Base-by-base conservation (phyloP, 2,113 vertebrate species). In the Corydoras maculifer region DNA sequence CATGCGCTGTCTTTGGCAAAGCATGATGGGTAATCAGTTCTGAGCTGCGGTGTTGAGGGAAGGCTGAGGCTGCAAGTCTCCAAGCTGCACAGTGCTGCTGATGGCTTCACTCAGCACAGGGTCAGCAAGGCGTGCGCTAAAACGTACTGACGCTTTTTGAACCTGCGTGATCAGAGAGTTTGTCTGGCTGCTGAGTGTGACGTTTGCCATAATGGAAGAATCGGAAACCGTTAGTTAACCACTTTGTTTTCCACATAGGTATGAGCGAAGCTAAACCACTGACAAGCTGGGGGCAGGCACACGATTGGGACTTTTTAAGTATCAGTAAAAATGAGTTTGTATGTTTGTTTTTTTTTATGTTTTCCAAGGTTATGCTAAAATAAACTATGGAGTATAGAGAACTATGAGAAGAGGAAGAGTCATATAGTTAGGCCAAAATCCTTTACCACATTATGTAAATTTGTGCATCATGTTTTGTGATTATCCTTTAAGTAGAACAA, bases 1-100 rank as follows among this genome's bases (percentile, higher is more conserved):
- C 18, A 25, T 51, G 35, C 57, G 31, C 25, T 7, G 8, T 69
- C 62, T 64, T 54, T 64, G 10, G 48, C 63, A 55, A 49, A 55
- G 68, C 54, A 61, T 62, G 62, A 74, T 32, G 61, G 62, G 54
- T 65, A 73, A 67, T 70, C 35, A 67, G 68, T 62, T 51, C 62
- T 65, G 54, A 69, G 50, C n/a, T 14, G 13, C 30, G 30, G 32
- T 70, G 68, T 60, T 29, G 29, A 49, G 51, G 65, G 60, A 31
- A 50, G 35, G 35, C 68, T 62, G 59, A 70, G 31, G 11, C 63
- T 35, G 48, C 54, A 65, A 51, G 53, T 29, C 70, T 25, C 43
- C 12, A 57, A 57, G 57, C 63, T 0, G 15, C 12, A 13, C 15
- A 58, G 58, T 66, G 15, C 63, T 69, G 73, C 72, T 51, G 55